A percentile compares a stretch with the other conserved stretches of the same genome.
phyloP scores from a whole-genome alignment of 2,888 invertebrate species.

The Dysmachus trigonus region DNA sequence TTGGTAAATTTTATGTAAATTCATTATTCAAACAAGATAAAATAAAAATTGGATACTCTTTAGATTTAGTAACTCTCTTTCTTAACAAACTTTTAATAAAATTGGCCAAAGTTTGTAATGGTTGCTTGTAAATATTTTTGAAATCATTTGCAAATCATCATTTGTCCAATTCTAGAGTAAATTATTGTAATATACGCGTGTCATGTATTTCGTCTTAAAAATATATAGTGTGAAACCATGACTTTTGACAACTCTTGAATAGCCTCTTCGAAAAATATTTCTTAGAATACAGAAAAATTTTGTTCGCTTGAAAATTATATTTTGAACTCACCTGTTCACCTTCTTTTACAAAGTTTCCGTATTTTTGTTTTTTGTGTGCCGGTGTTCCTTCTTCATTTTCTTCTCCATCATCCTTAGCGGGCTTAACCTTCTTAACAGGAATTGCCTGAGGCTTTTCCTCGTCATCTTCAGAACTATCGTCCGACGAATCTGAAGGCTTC shows the following conservation, averaged over 20 bases:
- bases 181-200: no score
- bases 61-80: no score
- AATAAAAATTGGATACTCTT: no score
- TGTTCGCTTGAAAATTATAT: neutral
- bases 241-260: neutral
- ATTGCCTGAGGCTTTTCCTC: slow-evolving; percentile 52
- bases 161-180: no score
- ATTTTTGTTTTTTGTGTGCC: slow-evolving; percentile 55
- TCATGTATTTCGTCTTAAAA: no score
- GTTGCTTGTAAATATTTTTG: no score
- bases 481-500: slow-evolving; percentile 45
- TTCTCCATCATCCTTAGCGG: slow-evolving; percentile 60
- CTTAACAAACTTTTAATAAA: no score
- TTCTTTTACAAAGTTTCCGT: slow-evolving; percentile 77
- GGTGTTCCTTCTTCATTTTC: slow-evolving; percentile 50
- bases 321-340: slow-evolving; percentile 55
- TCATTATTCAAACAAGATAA: no score
- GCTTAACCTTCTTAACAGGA: slow-evolving; percentile 55
- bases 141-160: no score
- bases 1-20: no score
- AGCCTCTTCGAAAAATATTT: neutral
- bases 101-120: no score
- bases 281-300: neutral
- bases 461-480: slow-evolving; percentile 56
- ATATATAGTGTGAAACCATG: no score